These are phyloP conservation scores for Spilogale gracilis DNA, from an alignment of 2,113 vertebrate species.

Conservation along the genomic window DNA sequence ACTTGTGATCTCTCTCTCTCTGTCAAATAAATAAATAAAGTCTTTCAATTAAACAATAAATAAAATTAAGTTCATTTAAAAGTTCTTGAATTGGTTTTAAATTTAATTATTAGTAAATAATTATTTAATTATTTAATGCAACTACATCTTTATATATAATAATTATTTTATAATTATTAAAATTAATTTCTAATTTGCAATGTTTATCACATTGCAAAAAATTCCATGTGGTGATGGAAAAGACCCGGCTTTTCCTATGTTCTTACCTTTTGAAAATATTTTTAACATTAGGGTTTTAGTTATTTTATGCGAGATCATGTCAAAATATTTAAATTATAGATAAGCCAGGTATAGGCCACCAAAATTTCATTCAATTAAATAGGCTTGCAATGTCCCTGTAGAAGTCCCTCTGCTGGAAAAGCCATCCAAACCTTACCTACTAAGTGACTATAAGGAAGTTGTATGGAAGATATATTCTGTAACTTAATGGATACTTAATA, in stretches of 20 bases:
- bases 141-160: background rate
- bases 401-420: background rate
- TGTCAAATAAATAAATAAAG: no score
- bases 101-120: background rate
- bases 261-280: slow-evolving; percentile 46
- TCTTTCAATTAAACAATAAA: no score
- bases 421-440: background rate
- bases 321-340: slow-evolving; percentile 45
- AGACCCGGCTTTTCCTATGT: background rate
- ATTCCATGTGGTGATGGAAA: background rate
- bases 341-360: background rate
- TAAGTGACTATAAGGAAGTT: slow-evolving; percentile 6
- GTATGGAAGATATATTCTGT: slow-evolving; percentile 19
- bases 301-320: slow-evolving; percentile 8
- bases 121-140: background rate
- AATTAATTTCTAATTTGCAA: slow-evolving; percentile 49
- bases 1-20: no score
- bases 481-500: slow-evolving; percentile 11
- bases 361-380: slow-evolving; percentile 39
- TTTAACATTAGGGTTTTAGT: slow-evolving; percentile 35
- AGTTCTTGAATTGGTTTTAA: slow-evolving; percentile 27
- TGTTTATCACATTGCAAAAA: slow-evolving; percentile 36
- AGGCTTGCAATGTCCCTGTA: background rate
- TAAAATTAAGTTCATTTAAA: slow-evolving; percentile 51
- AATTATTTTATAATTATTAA: background rate